A percentile compares a stretch with the other conserved stretches of the same genome.
phyloP scores from a whole-genome alignment of 2,888 invertebrate genomes.

The Leptarthrus brevirostris region DNA sequence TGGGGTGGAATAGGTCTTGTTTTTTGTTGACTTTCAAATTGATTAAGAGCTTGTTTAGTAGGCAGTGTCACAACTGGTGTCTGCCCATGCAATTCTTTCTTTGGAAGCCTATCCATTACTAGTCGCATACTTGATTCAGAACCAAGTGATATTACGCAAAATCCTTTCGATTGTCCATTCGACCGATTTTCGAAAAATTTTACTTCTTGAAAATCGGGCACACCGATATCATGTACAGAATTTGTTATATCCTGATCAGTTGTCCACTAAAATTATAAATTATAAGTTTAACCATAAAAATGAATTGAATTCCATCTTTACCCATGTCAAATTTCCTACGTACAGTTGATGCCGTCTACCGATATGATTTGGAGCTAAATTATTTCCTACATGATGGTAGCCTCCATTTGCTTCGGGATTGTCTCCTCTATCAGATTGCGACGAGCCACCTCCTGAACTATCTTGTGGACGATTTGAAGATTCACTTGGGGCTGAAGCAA shows the following conservation, averaged over 20 bases:
- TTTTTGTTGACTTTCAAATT: conserved; percentile 94
- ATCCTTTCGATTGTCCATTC: conserved; percentile 98
- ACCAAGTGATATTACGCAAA: conserved; percentile 94
- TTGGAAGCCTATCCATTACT: conserved; percentile 93
- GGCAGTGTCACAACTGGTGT: conserved; percentile 94
- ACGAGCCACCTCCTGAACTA: conserved; percentile 71
- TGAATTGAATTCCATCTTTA: too few species aligned
- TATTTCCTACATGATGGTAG: conserved; percentile 78
- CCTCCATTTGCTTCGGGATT: conserved; percentile 79
- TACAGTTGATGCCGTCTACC: conserved; percentile 91
- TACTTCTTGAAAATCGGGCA: conserved; percentile 94
- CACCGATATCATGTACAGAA: conserved; percentile 87
- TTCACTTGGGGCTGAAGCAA: conserved; percentile 84
- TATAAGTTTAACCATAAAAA: too few species aligned
- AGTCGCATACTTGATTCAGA: conserved; percentile 90
- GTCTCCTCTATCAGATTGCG: conserved; percentile 70
- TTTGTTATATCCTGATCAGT: conserved; percentile 96
- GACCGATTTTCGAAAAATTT: conserved; percentile 99
- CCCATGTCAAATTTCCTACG: conserved; percentile 99
- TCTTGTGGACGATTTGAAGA: conserved; percentile 68
- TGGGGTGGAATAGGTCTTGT: conserved; percentile 84
- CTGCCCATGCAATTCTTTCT: conserved; percentile 96
- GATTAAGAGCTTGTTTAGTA: conserved; percentile 86
- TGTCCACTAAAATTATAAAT: conserved; percentile 82
- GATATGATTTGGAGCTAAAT: conserved; percentile 75